Conservation (phyloP, 2,113 vertebrate species). For the Hoplias malabaricus region DNA sequence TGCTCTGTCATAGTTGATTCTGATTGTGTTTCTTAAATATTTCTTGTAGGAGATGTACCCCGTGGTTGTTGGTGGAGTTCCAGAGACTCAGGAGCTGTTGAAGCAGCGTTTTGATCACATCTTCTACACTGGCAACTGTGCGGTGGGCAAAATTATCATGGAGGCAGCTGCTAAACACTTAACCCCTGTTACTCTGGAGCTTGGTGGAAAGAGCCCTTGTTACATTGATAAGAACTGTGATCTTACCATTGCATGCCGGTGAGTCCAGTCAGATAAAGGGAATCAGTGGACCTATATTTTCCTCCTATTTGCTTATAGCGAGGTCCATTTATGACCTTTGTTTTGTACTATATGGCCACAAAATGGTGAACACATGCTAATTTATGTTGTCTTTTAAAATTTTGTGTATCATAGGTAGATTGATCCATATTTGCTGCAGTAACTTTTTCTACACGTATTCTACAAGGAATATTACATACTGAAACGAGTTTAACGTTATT, state of each 20-base stretch:
- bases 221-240: conserved; percentile 90
- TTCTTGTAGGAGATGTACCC: conserved; percentile 84
- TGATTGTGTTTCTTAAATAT: conserved; percentile 6
- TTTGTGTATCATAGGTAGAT: no score
- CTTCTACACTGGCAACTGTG: conserved; percentile 83
- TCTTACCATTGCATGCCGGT: conserved; percentile 85
- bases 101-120: conserved; percentile 87
- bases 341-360: no score
- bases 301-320: no score
- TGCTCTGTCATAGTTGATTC: background rate
- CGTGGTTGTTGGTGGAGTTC: conserved; percentile 81
- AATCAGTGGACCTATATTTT: background rate
- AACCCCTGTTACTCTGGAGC: conserved; percentile 89
- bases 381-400: no score
- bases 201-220: conserved; percentile 93
- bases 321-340: no score
- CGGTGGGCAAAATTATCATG: conserved; percentile 85
- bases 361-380: no score
- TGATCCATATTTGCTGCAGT: no score
- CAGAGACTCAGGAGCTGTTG: conserved; percentile 86
- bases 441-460: no score
- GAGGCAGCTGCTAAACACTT: conserved; percentile 84
- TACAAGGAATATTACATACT: no score
- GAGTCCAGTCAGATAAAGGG: background rate
- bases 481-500: no score